A percentile compares a stretch with the other conserved stretches of the same genome.
phyloP scores from a whole-genome alignment of 2,888 invertebrate genomes.

The Drosophila helvetica region DNA sequence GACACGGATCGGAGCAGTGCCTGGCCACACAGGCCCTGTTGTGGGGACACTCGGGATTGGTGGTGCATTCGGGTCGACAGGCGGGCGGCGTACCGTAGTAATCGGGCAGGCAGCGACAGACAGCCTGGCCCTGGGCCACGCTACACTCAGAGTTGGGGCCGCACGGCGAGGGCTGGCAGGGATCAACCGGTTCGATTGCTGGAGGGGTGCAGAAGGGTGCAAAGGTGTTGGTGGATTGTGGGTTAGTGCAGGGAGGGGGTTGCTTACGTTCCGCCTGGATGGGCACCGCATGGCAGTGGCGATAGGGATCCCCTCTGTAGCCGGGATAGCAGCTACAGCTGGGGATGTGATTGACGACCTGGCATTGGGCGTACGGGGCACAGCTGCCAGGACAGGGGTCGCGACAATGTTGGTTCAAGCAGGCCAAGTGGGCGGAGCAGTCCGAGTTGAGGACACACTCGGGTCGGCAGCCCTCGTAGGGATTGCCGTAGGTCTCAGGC shows the following conservation, averaged over 20 bases:
- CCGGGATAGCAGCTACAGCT: conserved; percentile 89
- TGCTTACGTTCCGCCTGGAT: conserved; percentile 80
- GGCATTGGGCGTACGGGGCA: conserved; percentile 89
- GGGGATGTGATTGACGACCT: conserved; percentile 91
- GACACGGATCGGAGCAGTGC: conserved; percentile 87
- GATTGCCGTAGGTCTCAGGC: conserved; percentile 87
- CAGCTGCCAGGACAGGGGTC: conserved; percentile 92
- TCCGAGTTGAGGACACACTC: conserved; percentile 89
- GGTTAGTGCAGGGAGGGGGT: conserved; percentile 52
- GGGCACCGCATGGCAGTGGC: conserved; percentile 82
- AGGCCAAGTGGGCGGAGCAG: conserved; percentile 88
- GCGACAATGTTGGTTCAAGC: conserved; percentile 88
- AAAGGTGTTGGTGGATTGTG: conserved; percentile 21
- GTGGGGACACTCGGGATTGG: conserved; percentile 86
- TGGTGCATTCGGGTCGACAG: conserved; percentile 88
- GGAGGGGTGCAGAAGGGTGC: conserved; percentile 44
- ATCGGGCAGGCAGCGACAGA: conserved; percentile 86
- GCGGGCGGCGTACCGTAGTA: conserved; percentile 88
- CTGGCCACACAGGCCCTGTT: conserved; percentile 86
- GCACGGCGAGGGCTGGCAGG: conserved; percentile 91
- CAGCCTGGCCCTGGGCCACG: conserved; percentile 86
- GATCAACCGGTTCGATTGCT: conserved; percentile 83
- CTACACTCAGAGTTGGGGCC: conserved; percentile 90
- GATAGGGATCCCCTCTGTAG: conserved; percentile 89
- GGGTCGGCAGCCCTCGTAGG: conserved; percentile 89